Percentiles rank a stretch among this genome's conserved stretches.
Evolutionary conservation across 2,888 invertebrate species (phyloP).

Genomic region (Timandra comae): DNA sequence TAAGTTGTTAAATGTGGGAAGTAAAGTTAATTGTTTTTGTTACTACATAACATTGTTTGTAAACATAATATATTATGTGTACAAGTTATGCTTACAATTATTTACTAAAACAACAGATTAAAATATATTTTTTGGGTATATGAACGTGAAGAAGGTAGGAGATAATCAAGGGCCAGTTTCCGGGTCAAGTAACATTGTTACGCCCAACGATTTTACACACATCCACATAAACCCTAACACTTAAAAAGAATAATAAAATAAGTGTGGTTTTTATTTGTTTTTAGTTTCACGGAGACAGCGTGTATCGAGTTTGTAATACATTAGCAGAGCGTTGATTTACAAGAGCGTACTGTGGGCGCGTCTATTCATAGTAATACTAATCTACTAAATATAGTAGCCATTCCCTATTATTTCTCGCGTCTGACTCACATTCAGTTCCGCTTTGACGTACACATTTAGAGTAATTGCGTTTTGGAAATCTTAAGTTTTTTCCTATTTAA

Average conservation of each 20-base stretch:
- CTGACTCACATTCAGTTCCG: constrained; percentile 61
- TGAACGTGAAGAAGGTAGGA: constrained; percentile 22
- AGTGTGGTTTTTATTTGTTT: constrained; percentile 30
- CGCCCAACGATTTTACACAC: constrained; percentile 34
- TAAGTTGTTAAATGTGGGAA: too few species aligned
- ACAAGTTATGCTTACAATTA: too few species aligned
- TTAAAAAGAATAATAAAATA: constrained; percentile 32
- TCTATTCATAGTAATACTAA: constrained; percentile 72
- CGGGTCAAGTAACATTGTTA: constrained; percentile 42
- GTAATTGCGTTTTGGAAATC: constrained; percentile 7
- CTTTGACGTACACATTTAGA: constrained; percentile 35
- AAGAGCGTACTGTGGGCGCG: constrained; percentile 62
- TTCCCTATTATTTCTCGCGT: constrained; percentile 69
- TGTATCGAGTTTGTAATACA: constrained; percentile 65
- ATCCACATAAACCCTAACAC: constrained; percentile 27
- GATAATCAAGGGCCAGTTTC: constrained; percentile 38
- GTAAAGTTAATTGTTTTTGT: too few species aligned
- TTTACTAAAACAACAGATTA: too few species aligned
- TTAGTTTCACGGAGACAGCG: constrained; percentile 39
- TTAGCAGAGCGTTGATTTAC: constrained; percentile 71
- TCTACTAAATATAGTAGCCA: constrained; percentile 72
- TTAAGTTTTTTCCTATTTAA: too few species aligned
- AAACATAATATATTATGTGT: too few species aligned
- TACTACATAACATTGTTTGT: too few species aligned
- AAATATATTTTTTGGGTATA: too few species aligned